A percentile compares a stretch with the other conserved stretches of the same genome.
phyloP scores from a whole-genome alignment of 2,888 invertebrate species.

The Blastobasis adustella region DNA sequence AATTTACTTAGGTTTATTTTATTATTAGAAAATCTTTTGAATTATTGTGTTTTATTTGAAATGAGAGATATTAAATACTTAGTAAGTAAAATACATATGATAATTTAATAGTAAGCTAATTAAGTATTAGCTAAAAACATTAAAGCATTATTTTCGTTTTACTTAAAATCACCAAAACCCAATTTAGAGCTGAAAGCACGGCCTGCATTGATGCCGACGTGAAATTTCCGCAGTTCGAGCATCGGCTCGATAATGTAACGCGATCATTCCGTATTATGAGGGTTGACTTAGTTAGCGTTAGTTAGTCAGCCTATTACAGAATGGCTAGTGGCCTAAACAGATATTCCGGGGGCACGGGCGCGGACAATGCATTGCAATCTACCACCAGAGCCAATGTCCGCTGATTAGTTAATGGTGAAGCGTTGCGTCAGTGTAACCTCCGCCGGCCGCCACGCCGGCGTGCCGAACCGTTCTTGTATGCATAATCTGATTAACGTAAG shows the following conservation, averaged over 20 bases:
- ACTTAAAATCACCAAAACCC: too few relatives aligned
- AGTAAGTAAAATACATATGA: too few relatives aligned
- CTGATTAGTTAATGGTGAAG: constrained; percentile 71
- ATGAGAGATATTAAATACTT: too few relatives aligned
- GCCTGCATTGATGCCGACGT: too few relatives aligned
- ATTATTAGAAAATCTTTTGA: too few relatives aligned
- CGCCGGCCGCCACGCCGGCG: not conserved
- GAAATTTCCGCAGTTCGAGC: constrained; percentile 6
- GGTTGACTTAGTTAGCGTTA: constrained; percentile 41
- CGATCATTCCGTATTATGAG: constrained; percentile 6
- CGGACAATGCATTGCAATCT: constrained; percentile 70
- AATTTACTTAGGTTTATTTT: too few relatives aligned
- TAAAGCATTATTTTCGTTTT: too few relatives aligned
- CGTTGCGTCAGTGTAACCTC: constrained; percentile 18
- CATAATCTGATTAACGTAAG: constrained; percentile 72
- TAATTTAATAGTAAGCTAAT: too few relatives aligned
- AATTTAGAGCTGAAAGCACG: too few relatives aligned
- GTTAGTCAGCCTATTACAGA: constrained; percentile 58
- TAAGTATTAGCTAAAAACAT: too few relatives aligned
- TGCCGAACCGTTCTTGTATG: constrained; percentile 65
- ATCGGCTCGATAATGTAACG: constrained; percentile 8
- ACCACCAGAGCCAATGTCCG: constrained; percentile 64
- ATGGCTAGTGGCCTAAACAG: constrained; percentile 70
- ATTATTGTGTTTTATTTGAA: too few relatives aligned
- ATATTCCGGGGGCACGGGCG: constrained; percentile 69